Percentiles rank a stretch among this genome's conserved stretches.
Conservation (phyloP, 2,888 invertebrate species). For the Miltochrista miniata region DNA sequence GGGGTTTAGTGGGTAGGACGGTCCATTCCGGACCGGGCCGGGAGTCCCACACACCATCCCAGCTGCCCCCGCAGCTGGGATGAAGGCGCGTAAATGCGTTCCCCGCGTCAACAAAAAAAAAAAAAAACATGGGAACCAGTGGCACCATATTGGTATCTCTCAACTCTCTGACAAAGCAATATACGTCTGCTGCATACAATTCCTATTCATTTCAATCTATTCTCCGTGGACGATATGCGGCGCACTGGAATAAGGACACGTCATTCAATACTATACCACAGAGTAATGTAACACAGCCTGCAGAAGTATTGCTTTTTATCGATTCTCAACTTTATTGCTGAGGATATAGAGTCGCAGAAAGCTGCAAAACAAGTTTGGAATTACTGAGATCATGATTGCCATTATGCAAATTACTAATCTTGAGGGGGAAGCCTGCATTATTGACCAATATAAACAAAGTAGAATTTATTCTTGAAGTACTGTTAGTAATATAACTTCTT, state of each 20-base stretch:
- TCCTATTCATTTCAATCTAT: constrained; percentile 41
- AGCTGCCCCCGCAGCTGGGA: too few relatives aligned
- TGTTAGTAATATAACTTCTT: background rate
- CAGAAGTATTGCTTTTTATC: constrained; percentile 15
- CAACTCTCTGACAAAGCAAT: too few relatives aligned
- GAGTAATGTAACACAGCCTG: constrained; percentile 41
- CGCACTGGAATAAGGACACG: constrained; percentile 66
- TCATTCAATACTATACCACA: constrained; percentile 64
- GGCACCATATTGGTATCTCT: too few relatives aligned
- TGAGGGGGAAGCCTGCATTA: constrained; percentile 30
- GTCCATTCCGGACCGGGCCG: too few relatives aligned
- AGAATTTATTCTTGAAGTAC: constrained; percentile 7
- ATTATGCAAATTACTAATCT: constrained; percentile 45
- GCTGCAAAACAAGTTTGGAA: constrained; percentile 21
- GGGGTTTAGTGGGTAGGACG: too few relatives aligned
- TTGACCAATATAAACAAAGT: constrained; percentile 12
- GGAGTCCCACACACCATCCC: too few relatives aligned
- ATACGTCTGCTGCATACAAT: constrained; percentile 30
- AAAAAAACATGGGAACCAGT: too few relatives aligned
- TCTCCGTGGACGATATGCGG: constrained; percentile 51
- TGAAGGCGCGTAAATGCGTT: too few relatives aligned
- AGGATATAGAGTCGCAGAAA: constrained; percentile 25
- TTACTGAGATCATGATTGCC: constrained; percentile 35
- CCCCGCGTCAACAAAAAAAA: too few relatives aligned
- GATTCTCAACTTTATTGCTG: constrained; percentile 37